Conservation (phyloP, 2,888 invertebrate species). For the Lochmaea capreae region DNA sequence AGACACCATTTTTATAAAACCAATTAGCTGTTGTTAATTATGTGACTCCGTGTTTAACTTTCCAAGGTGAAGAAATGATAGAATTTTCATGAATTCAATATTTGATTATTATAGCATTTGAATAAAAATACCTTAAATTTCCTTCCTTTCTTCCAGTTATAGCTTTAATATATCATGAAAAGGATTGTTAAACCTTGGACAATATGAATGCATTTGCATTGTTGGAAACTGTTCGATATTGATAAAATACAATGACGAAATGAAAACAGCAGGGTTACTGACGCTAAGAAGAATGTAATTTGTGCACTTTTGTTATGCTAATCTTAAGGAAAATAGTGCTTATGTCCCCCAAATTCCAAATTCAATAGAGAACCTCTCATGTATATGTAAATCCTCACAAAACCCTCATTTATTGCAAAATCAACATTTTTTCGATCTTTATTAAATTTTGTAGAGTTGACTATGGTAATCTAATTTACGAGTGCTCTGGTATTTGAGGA, state of each 20-base stretch:
- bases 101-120: too few relatives aligned
- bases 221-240: slow-evolving; percentile 24
- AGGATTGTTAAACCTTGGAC: background rate
- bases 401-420: slow-evolving; percentile 33
- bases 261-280: slow-evolving; percentile 26
- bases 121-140: too few relatives aligned
- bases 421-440: slow-evolving; percentile 35
- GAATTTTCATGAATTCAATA: too few relatives aligned
- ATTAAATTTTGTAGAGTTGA: slow-evolving; percentile 29
- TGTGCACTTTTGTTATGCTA: slow-evolving; percentile 38
- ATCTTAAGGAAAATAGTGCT: slow-evolving; percentile 29
- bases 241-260: slow-evolving; percentile 26
- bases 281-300: slow-evolving; percentile 35
- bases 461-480: slow-evolving; percentile 22
- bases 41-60: too few relatives aligned
- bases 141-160: background rate
- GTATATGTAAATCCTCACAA: slow-evolving; percentile 35
- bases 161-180: background rate
- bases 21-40: too few relatives aligned
- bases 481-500: background rate
- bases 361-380: slow-evolving; percentile 23
- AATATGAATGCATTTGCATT: slow-evolving; percentile 26
- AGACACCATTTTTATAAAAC: too few relatives aligned
- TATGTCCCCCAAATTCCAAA: slow-evolving; percentile 11
- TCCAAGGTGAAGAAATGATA: too few relatives aligned